Evolutionary conservation across 2,888 invertebrate genomes (phyloP), one percentile per base, ranked within the genome.

Genomic region (Lithosia quadra): DNA sequence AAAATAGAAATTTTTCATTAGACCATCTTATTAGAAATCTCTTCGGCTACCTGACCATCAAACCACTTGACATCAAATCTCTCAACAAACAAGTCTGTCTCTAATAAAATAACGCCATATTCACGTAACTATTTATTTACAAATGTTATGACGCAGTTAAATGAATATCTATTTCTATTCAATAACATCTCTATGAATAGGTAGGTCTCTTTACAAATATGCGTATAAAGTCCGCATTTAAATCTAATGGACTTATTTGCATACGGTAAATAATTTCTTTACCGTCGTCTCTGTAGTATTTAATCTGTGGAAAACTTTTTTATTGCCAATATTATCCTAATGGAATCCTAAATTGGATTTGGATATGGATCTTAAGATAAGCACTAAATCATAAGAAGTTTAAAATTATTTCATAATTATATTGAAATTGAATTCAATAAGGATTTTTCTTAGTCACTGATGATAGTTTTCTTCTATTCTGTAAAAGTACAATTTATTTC

Each of bases 111-210:
- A 69, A 33, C 55, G 69, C 13, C 24, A n/a, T 13, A n/a, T 36
- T 69, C 75, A 69, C 67, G 75, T 78, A 75, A 80, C 75, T 69
- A 61, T 65, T 68, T 69, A 72, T 78, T 76, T 73, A 49, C 55
- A 55, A 57, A 70, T 59, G 62, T 67, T 72, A 61, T 49, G 55
- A 59, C 63, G 63, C 66, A 66, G 63, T 24, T 66, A 13, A 24
- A 59, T 67, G 67, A 69, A 76, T 68, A 67, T 63, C 5, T 43
- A 15, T 43, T 56, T 63, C 67, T 39, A 43, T 55, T n/a, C 39
- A 67, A 63, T 49, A 33, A 49, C n/a, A 33, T 22, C n/a, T 28
- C 15, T 65, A 7, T 63, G 33, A n/a, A n/a, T n/a, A n/a, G 56
- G 62, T 61, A 66, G 36, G 15, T n/a, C 28, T 33, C 61, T 66